Evolutionary conservation across 2,888 invertebrate genomes (phyloP), one percentile per base, ranked within the genome.

Genomic region (Caenorhabditis japonica): DNA sequence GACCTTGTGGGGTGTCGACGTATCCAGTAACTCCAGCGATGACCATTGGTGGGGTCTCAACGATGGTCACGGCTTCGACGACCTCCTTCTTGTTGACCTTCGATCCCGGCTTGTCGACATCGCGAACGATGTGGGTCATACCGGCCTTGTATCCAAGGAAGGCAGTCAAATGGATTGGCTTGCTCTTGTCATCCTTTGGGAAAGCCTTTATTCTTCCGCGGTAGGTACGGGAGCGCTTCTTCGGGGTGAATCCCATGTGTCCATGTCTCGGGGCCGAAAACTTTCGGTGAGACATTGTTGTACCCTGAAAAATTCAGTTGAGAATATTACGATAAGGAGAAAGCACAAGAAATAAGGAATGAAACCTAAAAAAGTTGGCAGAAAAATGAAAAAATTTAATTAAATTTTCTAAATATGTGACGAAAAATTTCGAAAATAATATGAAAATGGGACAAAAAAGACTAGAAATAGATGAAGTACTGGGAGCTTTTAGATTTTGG

Each of bases 41-140:
- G 73, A 97, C 92, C 94, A 99, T 94, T 39, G 99, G 99, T 64
- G 99, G 99, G 3, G 97, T 93, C 90, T 99, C 99, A 85, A 99
- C 91, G 87, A 99, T 93, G 25, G 99, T 99, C 2, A 99, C 99
- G 46, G 96, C 95, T 89, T 99, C 99, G 23, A 99, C 97, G 72
- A 99, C 95, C 90, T 99, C 99, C 90, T 99, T 99, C 91, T 99
- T 99, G 91, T 99, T 97, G 77, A 97, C 93, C 92, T 99, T 97
- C 95, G 89, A 90, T 89, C 87, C 87, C 39, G 86, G 85, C 81
- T 87, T 87, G 77, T 87, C 87, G 74, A 87, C 80, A 90, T 99
- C 99, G 84, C 99, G 92, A 10, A 99, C 94, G 90, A 99, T 94
- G 89, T 99, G 99, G 87, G 96, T 97, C 99, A 99, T 99, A 89